phyloP scores from a whole-genome alignment of 2,888 invertebrate species.

The Stenchaetothrips biformis region DNA sequence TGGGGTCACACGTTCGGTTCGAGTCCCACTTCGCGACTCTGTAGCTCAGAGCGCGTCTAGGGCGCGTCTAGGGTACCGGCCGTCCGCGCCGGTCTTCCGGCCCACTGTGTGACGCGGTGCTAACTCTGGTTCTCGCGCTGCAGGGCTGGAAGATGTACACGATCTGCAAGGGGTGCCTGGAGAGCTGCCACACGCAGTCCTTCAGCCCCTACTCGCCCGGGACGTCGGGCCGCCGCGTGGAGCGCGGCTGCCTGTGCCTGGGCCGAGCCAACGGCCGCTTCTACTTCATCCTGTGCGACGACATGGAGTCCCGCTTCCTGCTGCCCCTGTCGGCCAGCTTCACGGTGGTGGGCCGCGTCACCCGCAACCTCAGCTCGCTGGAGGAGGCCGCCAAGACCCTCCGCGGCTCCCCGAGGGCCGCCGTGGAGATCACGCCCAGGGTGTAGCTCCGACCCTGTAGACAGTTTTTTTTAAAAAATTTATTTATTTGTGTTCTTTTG shows the following conservation, averaged over 20 bases:
- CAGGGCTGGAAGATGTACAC: not conserved
- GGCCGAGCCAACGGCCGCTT: not conserved
- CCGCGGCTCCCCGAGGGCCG: not conserved
- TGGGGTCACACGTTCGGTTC: too few relatives aligned
- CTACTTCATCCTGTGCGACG: slow-evolving; percentile 20
- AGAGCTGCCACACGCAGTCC: not conserved
- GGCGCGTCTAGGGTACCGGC: too few relatives aligned
- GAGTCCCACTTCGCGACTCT: too few relatives aligned
- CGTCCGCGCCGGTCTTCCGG: too few relatives aligned
- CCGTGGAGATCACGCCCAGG: not conserved
- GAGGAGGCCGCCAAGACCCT: not conserved
- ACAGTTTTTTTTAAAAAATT: not conserved
- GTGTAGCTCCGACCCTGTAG: not conserved
- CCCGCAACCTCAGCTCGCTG: not conserved
- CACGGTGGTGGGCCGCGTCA: not conserved
- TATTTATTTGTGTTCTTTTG: not conserved
- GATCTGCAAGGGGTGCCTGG: not conserved
- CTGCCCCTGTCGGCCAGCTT: not conserved
- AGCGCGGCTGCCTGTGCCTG: not conserved
- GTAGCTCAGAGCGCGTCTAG: too few relatives aligned
- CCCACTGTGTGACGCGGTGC: too few relatives aligned
- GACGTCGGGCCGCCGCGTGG: not conserved
- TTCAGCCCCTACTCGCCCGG: not conserved
- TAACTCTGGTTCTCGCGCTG: too few relatives aligned
- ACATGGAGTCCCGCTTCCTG: not conserved